Percentiles rank a stretch among this genome's conserved stretches.
Evolutionary conservation across 2,888 invertebrate genomes (phyloP).

Genomic region (Pyrgus malvae): DNA sequence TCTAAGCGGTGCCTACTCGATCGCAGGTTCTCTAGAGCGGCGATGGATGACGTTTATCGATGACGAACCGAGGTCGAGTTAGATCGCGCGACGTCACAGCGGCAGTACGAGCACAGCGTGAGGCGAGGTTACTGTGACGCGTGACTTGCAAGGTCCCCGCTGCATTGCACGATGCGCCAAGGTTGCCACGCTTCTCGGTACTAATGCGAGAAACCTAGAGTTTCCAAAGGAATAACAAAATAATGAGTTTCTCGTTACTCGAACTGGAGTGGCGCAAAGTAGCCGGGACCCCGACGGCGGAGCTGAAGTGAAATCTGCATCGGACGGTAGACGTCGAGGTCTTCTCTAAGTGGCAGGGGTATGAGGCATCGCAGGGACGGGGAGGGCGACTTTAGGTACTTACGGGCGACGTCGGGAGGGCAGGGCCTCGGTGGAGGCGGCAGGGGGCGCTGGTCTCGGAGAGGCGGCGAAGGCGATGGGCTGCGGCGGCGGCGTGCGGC

Average conservation of each 20-base stretch:
- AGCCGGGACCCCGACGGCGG: constrained; percentile 19
- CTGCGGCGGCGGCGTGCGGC: constrained; percentile 61
- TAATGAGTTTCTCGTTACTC: constrained; percentile 5
- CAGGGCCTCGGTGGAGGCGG: constrained; percentile 44
- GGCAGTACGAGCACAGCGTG: constrained; percentile 71
- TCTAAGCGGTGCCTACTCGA: constrained; percentile 3
- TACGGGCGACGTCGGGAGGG: constrained; percentile 39
- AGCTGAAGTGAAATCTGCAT: constrained; percentile 70
- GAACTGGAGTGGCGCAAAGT: not conserved
- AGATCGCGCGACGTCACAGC: constrained; percentile 50
- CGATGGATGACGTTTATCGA: constrained; percentile 54
- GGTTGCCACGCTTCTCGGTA: constrained; percentile 72
- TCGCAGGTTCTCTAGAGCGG: constrained; percentile 35
- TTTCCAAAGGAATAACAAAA: constrained; percentile 35
- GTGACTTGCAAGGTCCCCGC: constrained; percentile 82
- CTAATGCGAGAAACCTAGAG: constrained; percentile 54
- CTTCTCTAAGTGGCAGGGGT: constrained; percentile 54
- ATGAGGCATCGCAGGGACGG: constrained; percentile 34
- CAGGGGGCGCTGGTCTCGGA: constrained; percentile 38
- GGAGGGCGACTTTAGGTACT: constrained; percentile 36
- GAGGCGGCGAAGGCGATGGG: constrained; percentile 43
- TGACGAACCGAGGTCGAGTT: constrained; percentile 46
- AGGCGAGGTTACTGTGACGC: constrained; percentile 81
- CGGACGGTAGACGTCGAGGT: constrained; percentile 47
- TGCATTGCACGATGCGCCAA: constrained; percentile 82